phyloP scores from a whole-genome alignment of 2,797 vertebrate genomes.

The Artibeus jamaicensis region DNA sequence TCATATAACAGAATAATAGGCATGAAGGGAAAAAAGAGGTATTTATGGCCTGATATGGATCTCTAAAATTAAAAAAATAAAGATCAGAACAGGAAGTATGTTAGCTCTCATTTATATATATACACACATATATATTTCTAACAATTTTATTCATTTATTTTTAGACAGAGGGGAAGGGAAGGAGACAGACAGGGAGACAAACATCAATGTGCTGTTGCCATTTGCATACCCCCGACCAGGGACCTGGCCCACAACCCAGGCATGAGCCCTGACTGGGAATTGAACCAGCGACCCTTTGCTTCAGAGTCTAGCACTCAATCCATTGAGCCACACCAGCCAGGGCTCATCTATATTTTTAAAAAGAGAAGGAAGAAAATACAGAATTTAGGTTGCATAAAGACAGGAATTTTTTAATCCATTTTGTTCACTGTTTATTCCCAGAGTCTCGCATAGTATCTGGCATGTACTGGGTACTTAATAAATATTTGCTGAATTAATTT shows the following conservation, averaged over 20 bases:
- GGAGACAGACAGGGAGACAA: too few relatives aligned
- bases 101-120: not conserved
- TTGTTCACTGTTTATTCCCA: not conserved
- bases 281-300: too few relatives aligned
- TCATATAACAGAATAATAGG: not conserved
- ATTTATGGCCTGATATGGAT: not conserved
- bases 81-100: not conserved
- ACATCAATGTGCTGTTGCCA: too few relatives aligned
- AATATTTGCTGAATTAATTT: not conserved
- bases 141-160: too few relatives aligned
- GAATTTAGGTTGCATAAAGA: slow-evolving; percentile 10
- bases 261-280: too few relatives aligned
- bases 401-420: not conserved
- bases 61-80: not conserved
- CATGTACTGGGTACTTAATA: not conserved
- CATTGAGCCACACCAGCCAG: too few relatives aligned
- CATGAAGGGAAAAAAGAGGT: not conserved
- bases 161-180: too few relatives aligned
- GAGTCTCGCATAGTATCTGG: not conserved
- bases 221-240: too few relatives aligned
- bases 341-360: not conserved
- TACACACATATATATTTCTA: not conserved
- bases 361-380: not conserved
- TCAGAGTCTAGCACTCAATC: too few relatives aligned
- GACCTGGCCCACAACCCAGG: too few relatives aligned